phyloP scores from a whole-genome alignment of 2,113 vertebrate species.

The Callipepla californica region DNA sequence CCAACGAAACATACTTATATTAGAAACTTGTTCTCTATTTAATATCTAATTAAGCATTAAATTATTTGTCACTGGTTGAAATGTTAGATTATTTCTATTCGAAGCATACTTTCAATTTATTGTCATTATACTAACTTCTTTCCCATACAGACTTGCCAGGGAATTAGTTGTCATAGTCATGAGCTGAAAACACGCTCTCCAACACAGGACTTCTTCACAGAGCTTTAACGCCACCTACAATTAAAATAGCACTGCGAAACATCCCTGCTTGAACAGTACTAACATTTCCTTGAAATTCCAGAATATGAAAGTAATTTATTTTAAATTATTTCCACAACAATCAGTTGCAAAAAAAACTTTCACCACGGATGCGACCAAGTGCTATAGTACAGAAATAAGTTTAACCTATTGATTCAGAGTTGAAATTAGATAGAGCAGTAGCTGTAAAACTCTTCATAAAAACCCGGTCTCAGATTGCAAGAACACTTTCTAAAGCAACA shows the following conservation, averaged over 20 bases:
- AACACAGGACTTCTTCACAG: not conserved
- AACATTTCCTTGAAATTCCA: not conserved
- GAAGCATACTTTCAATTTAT: not conserved
- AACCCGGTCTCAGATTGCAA: not conserved
- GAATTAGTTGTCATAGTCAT: not conserved
- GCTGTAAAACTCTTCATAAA: not conserved
- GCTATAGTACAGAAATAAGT: not conserved
- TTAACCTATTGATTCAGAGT: not conserved
- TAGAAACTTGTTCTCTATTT: not conserved
- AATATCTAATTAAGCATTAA: not conserved
- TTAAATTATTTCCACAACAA: not conserved
- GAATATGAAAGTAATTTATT: not conserved
- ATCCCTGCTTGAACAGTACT: not conserved
- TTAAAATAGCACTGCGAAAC: not conserved
- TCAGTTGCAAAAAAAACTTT: not conserved
- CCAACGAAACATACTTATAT: not conserved
- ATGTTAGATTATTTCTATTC: not conserved
- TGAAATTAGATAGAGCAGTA: not conserved
- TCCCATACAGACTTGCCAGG: not conserved
- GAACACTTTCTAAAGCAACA: not conserved
- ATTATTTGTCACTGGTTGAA: slow-evolving; percentile 2
- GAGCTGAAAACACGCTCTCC: not conserved
- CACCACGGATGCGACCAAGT: not conserved
- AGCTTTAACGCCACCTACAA: not conserved
- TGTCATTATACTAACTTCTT: not conserved